A percentile compares a stretch with the other conserved stretches of the same genome.
phyloP scores from a whole-genome alignment of 2,797 vertebrate genomes.

The Champsocephalus esox region DNA sequence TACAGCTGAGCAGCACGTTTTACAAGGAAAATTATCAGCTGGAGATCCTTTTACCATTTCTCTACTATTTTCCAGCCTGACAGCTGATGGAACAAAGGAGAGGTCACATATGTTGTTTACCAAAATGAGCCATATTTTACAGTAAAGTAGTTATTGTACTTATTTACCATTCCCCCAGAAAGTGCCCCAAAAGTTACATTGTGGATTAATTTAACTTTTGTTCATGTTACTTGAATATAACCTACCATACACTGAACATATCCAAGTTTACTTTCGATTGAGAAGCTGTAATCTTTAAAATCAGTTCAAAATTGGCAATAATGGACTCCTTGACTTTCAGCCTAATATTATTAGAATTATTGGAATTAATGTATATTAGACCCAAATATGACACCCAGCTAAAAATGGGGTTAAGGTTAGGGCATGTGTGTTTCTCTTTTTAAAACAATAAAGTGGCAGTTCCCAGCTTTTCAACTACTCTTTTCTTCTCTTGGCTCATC shows the following conservation, averaged over 20 bases:
- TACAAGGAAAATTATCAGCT: constrained; percentile 28
- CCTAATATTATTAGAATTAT: not conserved
- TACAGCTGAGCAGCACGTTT: not conserved
- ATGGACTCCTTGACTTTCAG: not conserved
- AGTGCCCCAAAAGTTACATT: not conserved
- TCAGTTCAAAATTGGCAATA: not conserved
- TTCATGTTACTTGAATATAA: not conserved
- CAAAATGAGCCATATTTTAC: not conserved
- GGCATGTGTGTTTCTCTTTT: not conserved
- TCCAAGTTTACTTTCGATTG: not conserved
- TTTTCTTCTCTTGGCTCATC: too few relatives aligned
- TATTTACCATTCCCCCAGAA: constrained; percentile 6
- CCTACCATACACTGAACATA: not conserved
- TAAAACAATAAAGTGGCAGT: too few relatives aligned
- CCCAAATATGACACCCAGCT: not conserved
- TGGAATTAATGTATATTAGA: not conserved
- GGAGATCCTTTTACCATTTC: not conserved
- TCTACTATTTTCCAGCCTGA: constrained; percentile 14
- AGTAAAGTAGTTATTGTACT: not conserved
- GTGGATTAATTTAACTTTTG: not conserved
- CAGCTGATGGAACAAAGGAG: not conserved
- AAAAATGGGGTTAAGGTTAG: not conserved
- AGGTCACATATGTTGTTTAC: not conserved
- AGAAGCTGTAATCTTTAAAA: not conserved
- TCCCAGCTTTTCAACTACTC: too few relatives aligned